Evolutionary conservation across 2,113 vertebrate species (phyloP).

Genomic region (Phaethornis superciliosus): DNA sequence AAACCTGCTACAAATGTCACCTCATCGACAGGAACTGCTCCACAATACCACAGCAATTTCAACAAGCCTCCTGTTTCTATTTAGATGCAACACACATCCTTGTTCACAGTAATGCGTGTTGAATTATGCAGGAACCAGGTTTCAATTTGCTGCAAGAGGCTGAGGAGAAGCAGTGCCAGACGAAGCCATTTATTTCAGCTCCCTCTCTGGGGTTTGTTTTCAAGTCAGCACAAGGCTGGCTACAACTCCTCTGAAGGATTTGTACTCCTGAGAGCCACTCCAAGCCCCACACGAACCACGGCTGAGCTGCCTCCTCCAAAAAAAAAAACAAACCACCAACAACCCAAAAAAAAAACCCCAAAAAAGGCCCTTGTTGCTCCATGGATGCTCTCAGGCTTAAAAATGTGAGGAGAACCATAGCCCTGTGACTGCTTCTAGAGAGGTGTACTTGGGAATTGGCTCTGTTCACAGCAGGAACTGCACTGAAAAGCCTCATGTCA

Average conservation of each 20-base stretch:
- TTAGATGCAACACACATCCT: slow-evolving; percentile 58
- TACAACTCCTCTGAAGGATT: slow-evolving; percentile 33
- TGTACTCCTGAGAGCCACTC: not conserved
- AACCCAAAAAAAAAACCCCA: not conserved
- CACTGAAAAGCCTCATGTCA: not conserved
- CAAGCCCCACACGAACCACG: not conserved
- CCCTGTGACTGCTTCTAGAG: not conserved
- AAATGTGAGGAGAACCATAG: not conserved
- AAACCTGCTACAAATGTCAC: slow-evolving; percentile 62
- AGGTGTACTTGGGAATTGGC: not conserved
- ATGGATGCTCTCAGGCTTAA: not conserved
- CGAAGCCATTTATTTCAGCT: slow-evolving; percentile 67
- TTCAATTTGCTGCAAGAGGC: slow-evolving; percentile 61
- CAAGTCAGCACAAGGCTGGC: slow-evolving; percentile 6
- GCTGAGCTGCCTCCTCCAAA: not conserved
- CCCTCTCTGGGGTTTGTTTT: slow-evolving; percentile 56
- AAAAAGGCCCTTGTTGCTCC: not conserved
- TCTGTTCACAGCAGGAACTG: not conserved
- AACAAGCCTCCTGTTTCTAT: slow-evolving; percentile 61
- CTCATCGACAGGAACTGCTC: not conserved
- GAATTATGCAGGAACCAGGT: slow-evolving; percentile 69
- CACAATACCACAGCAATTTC: slow-evolving; percentile 52
- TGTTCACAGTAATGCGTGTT: slow-evolving; percentile 28
- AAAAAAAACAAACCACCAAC: no score
- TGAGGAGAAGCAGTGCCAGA: slow-evolving; percentile 49